These are phyloP conservation scores for Hypsopygia costalis DNA, from an alignment of 2,888 invertebrate genomes.

Conservation along the genomic window DNA sequence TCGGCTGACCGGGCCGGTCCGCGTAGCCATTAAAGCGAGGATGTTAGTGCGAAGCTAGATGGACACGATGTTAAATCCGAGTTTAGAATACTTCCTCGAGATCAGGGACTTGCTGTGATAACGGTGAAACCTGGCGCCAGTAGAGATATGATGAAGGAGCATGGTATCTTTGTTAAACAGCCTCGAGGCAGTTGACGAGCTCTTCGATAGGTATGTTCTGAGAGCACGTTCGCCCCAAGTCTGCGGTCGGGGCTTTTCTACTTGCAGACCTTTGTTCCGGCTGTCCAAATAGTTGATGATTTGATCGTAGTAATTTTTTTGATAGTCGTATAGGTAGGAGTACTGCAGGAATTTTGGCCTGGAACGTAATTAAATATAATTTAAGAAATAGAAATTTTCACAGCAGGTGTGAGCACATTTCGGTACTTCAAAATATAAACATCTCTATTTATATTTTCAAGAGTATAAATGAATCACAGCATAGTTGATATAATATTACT, in stretches of 20 bases:
- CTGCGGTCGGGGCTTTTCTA: conserved; percentile 88
- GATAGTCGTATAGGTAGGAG: conserved; percentile 90
- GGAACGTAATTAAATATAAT: conserved; percentile 30
- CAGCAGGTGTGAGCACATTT: not conserved
- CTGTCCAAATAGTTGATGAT: conserved; percentile 91
- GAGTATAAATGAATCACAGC: not conserved
- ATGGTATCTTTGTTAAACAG: conserved; percentile 80
- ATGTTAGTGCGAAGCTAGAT: conserved; percentile 75
- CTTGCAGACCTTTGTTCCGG: conserved; percentile 83
- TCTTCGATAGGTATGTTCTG: conserved; percentile 84
- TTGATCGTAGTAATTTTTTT: conserved; percentile 92
- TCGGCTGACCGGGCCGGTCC: conserved; percentile 46
- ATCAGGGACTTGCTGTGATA: conserved; percentile 88
- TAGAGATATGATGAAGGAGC: conserved; percentile 82
- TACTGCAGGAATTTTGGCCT: conserved; percentile 91
- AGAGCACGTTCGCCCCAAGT: conserved; percentile 93
- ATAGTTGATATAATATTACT: not conserved
- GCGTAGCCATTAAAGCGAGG: conserved; percentile 67
- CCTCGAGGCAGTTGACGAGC: conserved; percentile 85
- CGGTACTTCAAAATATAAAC: not conserved
- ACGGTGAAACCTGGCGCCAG: conserved; percentile 85
- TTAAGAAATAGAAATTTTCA: conserved; percentile 4
- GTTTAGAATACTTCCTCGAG: conserved; percentile 85
- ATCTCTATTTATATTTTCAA: conserved; percentile 5
- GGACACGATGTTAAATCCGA: conserved; percentile 73